A percentile compares a stretch with the other conserved stretches of the same genome.
Conservation (phyloP, 2,797 vertebrate species). For the Potorous gilbertii region DNA sequence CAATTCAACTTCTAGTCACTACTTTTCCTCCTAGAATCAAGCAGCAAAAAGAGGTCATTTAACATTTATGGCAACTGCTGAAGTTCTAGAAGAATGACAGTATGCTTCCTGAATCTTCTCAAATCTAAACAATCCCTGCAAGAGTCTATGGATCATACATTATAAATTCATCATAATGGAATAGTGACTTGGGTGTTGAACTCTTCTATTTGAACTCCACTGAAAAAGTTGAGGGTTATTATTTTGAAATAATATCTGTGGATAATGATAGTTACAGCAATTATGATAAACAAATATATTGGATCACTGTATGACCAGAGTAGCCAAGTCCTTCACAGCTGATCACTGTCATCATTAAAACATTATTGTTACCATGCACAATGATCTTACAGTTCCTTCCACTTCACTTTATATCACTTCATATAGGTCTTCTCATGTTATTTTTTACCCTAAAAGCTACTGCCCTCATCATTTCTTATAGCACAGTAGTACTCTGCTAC, state of each 20-base stretch:
- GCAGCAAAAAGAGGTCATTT: not conserved
- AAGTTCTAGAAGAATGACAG: not conserved
- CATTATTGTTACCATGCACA: no score
- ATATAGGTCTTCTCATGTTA: no score
- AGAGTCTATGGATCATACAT: not conserved
- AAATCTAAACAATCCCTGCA: not conserved
- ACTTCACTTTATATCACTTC: no score
- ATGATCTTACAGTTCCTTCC: no score
- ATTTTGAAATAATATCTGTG: not conserved
- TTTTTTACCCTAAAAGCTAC: no score
- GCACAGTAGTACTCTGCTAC: no score
- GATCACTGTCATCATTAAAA: no score
- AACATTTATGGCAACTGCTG: not conserved
- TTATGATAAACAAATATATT: not conserved
- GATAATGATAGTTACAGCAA: not conserved
- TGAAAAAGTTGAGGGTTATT: not conserved
- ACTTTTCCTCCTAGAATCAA: not conserved
- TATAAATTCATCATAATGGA: no score
- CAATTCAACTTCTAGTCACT: not conserved
- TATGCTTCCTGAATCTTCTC: not conserved
- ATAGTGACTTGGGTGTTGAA: not conserved
- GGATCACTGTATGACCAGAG: no score
- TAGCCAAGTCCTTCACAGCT: no score
- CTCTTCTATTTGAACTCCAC: not conserved
- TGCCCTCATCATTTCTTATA: no score